Evolutionary conservation across 2,113 vertebrate genomes (phyloP).

Genomic region (Ifrita kowaldi): DNA sequence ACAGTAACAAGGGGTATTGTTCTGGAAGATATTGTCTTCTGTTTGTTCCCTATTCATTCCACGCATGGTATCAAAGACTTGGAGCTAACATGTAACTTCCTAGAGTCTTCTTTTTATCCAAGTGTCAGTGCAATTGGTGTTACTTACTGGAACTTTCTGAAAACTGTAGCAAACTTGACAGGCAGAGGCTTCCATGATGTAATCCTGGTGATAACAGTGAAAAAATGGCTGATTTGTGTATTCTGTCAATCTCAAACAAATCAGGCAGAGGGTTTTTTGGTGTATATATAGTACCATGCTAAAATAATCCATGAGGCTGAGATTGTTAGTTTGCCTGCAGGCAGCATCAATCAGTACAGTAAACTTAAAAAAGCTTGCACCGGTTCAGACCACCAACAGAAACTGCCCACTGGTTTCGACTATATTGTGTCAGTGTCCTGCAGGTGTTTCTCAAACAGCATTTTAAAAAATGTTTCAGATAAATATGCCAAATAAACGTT

Average conservation of each 20-base stretch:
- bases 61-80: background rate
- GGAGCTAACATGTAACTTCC: background rate
- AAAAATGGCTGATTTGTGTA: background rate
- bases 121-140: background rate
- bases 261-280: background rate
- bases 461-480: background rate
- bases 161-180: background rate
- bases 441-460: background rate
- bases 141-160: background rate
- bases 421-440: background rate
- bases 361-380: background rate
- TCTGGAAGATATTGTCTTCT: background rate
- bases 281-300: background rate
- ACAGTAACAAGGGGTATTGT: background rate
- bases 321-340: background rate
- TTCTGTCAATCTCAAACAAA: background rate
- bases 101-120: background rate
- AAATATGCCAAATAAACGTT: background rate
- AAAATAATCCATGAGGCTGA: background rate
- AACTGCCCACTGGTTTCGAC: background rate
- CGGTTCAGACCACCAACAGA: background rate
- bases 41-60: background rate
- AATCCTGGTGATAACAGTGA: accelerated
- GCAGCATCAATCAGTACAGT: background rate
- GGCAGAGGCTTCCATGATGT: background rate